Base-by-base conservation (phyloP, 1,140 invertebrate species). In the Megathymus violae region DNA sequence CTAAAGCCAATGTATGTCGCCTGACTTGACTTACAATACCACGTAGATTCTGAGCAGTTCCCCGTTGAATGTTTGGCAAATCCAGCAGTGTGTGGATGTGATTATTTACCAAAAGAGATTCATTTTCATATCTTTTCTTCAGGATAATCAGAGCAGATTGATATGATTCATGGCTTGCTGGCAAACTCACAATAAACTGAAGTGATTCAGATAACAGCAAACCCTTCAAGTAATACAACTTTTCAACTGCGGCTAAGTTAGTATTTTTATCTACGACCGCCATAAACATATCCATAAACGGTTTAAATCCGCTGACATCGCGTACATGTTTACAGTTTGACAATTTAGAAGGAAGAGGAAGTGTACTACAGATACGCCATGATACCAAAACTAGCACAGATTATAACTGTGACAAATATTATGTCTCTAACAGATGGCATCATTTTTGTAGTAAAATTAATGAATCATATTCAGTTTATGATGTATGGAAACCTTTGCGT, bases 121-220 rank as follows among this genome's bases (percentile, higher is more conserved):
- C 10, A 41, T 64, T 64, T 17, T 64, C 62, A 59, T 31, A 64
- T 0, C 62, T 11, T 15, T 58, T 50, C 34, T 64, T 48, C 0
- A 59, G 15, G n/a, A 64, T 11, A 16, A 43, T 6, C 5, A 43
- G 14, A 1, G 62, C 62, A 17, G 40, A 14, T 5, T 13, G 1
- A 34, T 64, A 64, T 34, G 44, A 51, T 34, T 64, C 52, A 50
- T 50, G 50, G 10, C 27, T 38, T 31, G 51, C 9, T 11, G 62
- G 62, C 13, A 64, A 59, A 9, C 43, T 59, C 2, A 34, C 19
- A 3, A 64, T 58, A 5, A 58, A 9, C 0, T n/a, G 10, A 13
- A 64, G 40, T n/a, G 62, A 19, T 5, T 64, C 62, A 11, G 3
- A 17, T 3, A 13, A 11, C 25, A 64, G 22, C 19, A 17, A 64